Percentiles rank a stretch among this genome's conserved stretches.
These are phyloP conservation scores for Mesoclemmys tuberculata DNA, from an alignment of 2,113 vertebrate genomes.

Conservation along the genomic window DNA sequence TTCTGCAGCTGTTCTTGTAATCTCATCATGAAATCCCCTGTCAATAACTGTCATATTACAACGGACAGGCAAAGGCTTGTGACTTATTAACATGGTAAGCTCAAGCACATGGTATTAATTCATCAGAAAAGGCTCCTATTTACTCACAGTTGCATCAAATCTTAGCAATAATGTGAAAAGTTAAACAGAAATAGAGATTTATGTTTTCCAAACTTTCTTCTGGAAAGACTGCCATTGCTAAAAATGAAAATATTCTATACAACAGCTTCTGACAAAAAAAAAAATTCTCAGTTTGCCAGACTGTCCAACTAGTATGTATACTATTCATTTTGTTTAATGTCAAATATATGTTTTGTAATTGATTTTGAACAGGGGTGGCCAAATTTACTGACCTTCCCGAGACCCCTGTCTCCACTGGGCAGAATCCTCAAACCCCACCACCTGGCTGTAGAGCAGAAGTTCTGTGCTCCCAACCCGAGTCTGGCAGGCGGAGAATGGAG, in stretches of 20 bases:
- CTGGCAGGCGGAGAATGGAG: too few relatives aligned
- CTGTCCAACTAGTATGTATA: slow-evolving; percentile 30
- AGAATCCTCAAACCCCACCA: too few relatives aligned
- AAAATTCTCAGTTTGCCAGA: slow-evolving; percentile 37
- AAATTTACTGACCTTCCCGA: too few relatives aligned
- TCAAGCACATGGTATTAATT: not conserved
- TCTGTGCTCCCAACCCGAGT: too few relatives aligned
- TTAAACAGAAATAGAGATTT: not conserved
- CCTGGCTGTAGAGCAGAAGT: too few relatives aligned
- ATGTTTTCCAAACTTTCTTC: slow-evolving; percentile 7
- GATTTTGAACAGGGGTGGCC: not conserved
- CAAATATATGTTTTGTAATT: slow-evolving; percentile 27
- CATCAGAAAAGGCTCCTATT: not conserved
- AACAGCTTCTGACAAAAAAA: slow-evolving; percentile 21
- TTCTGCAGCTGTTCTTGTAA: slow-evolving; percentile 18
- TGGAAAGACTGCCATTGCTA: slow-evolving; percentile 30
- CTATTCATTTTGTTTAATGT: slow-evolving; percentile 60
- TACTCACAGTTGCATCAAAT: not conserved
- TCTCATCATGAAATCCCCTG: not conserved
- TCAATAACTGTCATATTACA: not conserved
- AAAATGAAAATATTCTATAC: not conserved
- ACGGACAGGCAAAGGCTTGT: not conserved
- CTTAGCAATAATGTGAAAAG: not conserved
- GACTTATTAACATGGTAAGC: not conserved
- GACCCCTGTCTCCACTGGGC: too few relatives aligned